Base-by-base conservation (phyloP, 2,888 invertebrate species). In the Agriopis aurantiaria region DNA sequence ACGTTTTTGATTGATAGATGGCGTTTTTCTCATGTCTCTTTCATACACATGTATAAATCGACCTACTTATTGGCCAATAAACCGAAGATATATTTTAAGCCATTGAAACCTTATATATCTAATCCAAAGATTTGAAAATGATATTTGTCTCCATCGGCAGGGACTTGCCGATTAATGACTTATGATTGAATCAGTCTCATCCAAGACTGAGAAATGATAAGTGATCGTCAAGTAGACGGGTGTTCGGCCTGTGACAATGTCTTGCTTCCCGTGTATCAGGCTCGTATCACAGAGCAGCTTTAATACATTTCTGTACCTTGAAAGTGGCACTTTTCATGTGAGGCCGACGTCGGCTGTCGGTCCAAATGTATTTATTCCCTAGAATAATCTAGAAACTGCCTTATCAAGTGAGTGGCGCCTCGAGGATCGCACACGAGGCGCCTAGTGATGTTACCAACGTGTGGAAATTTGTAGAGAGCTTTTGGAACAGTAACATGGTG, bases 301-400 rank as follows among this genome's bases (percentile, higher is more conserved):
- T 51, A 60, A 65, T 62, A 62, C 56, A 40, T 55, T 60, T 64
- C 55, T 65, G 69, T 69, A 56, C 61, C 55, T 65, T 12, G n/a
- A 43, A 57, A 60, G 60, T 60, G 65, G 65, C 69, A 69, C 64
- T 64, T 52, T 11, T 59, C 53, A 48, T 33, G 58, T 14, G 46
- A 49, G 49, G 46, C 66, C 57, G 69, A 51, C 53, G 41, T 41
- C 60, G 64, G 58, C 59, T 43, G 56, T 58, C 52, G 62, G 63
- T 11, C 52, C 4, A 3, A 45, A 53, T 62, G 62, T 70, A 66
- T 70, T 57, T 66, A 71, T 63, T 64, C 70, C 66, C 66, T 64
- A 78, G 80, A 52, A 85, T 85, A 85, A 84, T 82, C 83, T 83
- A 79, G 85, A 85, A 81, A 68, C 76, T 90, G 91, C 91, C 91